Evolutionary conservation across 1,140 invertebrate species (phyloP).

Genomic region (Drosophila baimaii): DNA sequence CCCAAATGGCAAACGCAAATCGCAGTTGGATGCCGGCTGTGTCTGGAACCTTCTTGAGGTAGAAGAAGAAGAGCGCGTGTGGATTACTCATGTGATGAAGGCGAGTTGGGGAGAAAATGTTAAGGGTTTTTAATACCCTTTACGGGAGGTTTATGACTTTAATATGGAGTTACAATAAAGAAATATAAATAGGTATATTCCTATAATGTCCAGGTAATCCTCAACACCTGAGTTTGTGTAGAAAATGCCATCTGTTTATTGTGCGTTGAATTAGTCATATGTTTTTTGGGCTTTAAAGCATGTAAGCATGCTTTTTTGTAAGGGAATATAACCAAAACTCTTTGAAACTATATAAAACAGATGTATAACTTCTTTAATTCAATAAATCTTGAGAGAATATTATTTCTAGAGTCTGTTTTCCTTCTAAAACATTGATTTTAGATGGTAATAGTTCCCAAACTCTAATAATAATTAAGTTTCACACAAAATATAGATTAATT

Average conservation of each 20-base stretch:
- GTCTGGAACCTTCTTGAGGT: conserved; percentile 75
- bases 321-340: too few species aligned
- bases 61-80: conserved; percentile 46
- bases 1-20: conserved; percentile 39
- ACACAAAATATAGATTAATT: too few species aligned
- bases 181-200: background rate
- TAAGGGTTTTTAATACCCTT: conserved; percentile 14
- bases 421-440: too few species aligned
- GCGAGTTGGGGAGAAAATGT: conserved; percentile 15
- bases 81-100: conserved; percentile 77
- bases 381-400: too few species aligned
- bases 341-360: too few species aligned
- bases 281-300: background rate
- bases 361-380: too few species aligned
- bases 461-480: too few species aligned
- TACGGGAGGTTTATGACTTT: background rate
- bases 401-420: too few species aligned
- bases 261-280: conserved; percentile 6
- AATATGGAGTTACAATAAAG: accelerated
- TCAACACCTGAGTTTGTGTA: background rate
- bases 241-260: background rate
- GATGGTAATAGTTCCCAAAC: too few species aligned
- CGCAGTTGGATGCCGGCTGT: conserved; percentile 69
- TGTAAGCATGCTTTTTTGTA: background rate
- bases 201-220: background rate